Evolutionary conservation across 2,888 invertebrate species (phyloP), one percentile per base, ranked within the genome.

Genomic region (Drosophila limbata): DNA sequence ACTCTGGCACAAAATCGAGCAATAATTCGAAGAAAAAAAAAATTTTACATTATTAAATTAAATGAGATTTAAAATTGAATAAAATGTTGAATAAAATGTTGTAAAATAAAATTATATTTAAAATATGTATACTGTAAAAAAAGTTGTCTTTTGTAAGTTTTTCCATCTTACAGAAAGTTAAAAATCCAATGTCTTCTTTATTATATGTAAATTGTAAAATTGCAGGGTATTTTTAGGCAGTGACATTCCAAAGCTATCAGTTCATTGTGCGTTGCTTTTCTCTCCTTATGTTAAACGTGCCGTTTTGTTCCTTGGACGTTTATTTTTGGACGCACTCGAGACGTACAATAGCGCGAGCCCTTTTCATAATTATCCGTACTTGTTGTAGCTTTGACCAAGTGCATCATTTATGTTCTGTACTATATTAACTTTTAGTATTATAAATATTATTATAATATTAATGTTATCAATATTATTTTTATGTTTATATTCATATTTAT

Each of bases 271-370:
- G 17, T 35, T 48, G 57, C 39, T 31, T 39, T 47, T 19, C 25
- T 44, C 39, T 51, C 40, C 63, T 69, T 57, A 19, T 40, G 45
- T 35, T 74, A 44, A 68, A 56, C 64, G 69, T 69, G 76, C 50
- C 45, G 45, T 73, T 67, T 56, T 56, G 44, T 52, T 56, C 60
- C 59, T 63, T 65, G 64, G 51, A 55, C 55, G 65, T 72, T 76
- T 87, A 70, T 79, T 73, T 82, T 84, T 53, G 55, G 73, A 76
- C 35, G 40, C 57, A 62, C 68, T 79, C 62, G n/a, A 53, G 70
- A 64, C 50, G 61, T 75, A 79, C 73, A 81, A 53, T 57, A 31
- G 60, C 55, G 47, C 40, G 47, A 60, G 51, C 52, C 56, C 61
- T 68, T 63, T 53, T 52, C 61, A 47, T 45, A 62, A 62, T 69